A percentile compares a stretch with the other conserved stretches of the same genome.
Evolutionary conservation across 1,140 invertebrate species (phyloP).

Genomic region (Venustaconcha ellipsiformis): DNA sequence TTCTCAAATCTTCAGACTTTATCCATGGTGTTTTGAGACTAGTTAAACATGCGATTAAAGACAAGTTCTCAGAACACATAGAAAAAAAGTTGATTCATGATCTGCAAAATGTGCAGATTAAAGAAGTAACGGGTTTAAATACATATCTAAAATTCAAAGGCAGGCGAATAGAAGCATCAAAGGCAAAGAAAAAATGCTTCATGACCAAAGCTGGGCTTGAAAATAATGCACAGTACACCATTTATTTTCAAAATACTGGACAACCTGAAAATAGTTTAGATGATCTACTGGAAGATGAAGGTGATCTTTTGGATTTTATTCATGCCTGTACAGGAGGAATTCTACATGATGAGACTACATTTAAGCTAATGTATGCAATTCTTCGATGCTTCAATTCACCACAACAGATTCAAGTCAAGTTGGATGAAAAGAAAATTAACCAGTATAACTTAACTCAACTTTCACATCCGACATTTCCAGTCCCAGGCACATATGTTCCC

Average conservation of each 20-base stretch:
- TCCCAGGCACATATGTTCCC: no score
- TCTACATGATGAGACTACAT: no score
- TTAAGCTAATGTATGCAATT: no score
- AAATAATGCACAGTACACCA: background rate
- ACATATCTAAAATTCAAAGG: constrained; percentile 6
- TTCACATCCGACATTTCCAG: no score
- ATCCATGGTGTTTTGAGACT: background rate
- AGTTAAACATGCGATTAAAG: constrained; percentile 7
- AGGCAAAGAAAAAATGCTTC: background rate
- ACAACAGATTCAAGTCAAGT: no score
- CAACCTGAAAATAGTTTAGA: background rate
- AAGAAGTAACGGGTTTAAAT: constrained; percentile 7
- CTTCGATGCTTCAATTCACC: no score
- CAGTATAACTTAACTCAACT: no score
- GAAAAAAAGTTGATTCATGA: constrained; percentile 1
- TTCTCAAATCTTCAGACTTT: constrained; percentile 3
- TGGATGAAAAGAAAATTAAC: no score
- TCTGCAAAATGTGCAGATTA: background rate
- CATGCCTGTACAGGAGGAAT: no score
- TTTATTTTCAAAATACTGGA: constrained; percentile 6
- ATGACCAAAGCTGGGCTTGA: background rate
- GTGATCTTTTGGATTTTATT: no score
- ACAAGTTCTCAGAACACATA: background rate
- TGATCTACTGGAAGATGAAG: no score
- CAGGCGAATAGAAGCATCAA: no score